Percentiles rank a stretch among this genome's conserved stretches.
Evolutionary conservation across 1,140 invertebrate genomes (phyloP).

Genomic region (Ladona fulva): DNA sequence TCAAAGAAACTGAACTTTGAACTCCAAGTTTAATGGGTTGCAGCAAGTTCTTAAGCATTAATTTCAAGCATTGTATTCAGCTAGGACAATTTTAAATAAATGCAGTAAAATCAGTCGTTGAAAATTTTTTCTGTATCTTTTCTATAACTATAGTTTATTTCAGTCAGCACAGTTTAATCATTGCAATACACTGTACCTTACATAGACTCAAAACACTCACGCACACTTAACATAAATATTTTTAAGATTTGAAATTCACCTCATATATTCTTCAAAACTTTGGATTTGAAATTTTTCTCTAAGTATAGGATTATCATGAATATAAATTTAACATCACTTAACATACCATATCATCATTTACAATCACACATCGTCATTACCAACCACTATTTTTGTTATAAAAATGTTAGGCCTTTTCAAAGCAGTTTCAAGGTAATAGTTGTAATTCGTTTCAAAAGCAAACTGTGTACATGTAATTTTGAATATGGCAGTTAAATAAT

Average conservation of each 20-base stretch:
- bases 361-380: neutral
- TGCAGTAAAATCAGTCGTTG: too few species aligned
- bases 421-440: neutral
- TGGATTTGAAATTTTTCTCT: neutral
- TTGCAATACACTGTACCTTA: slow-evolving; percentile 3
- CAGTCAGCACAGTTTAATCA: slow-evolving; percentile 2
- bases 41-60: too few species aligned
- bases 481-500: neutral
- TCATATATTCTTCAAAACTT: slow-evolving; percentile 7
- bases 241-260: neutral
- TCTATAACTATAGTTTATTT: neutral
- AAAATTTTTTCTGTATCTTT: too few species aligned
- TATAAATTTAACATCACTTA: slow-evolving; percentile 3
- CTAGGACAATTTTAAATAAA: too few species aligned
- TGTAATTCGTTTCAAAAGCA: slow-evolving; percentile 6
- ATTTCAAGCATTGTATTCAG: too few species aligned
- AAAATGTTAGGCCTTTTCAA: slow-evolving; percentile 1
- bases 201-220: neutral
- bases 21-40: too few species aligned
- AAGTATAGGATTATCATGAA: neutral
- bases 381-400: neutral
- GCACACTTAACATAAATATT: slow-evolving; percentile 3
- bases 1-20: too few species aligned
- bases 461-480: neutral
- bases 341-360: neutral